Evolutionary conservation across 2,113 vertebrate species (phyloP).

Genomic region (Porphyrio hochstetteri): DNA sequence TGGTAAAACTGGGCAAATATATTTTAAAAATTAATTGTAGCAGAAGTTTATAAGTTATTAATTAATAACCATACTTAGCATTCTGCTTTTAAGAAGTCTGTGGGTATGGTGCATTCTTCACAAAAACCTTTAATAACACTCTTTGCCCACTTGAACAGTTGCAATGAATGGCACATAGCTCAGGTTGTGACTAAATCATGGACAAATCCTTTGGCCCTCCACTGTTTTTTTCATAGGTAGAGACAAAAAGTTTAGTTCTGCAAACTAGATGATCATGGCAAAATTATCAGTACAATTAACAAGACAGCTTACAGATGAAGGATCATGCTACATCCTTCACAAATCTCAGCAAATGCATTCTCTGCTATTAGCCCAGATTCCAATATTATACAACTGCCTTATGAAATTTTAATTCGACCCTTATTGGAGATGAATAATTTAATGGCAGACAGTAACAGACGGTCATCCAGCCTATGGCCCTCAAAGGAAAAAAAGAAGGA

Average conservation of each 20-base stretch:
- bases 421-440: conserved; percentile 41
- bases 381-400: not conserved
- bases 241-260: not conserved
- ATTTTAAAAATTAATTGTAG: not conserved
- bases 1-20: not conserved
- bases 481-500: not conserved
- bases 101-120: not conserved
- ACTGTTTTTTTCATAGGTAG: not conserved
- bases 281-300: not conserved
- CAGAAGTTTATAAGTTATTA: not conserved
- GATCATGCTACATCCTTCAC: not conserved
- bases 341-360: not conserved
- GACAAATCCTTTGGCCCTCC: not conserved
- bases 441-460: not conserved
- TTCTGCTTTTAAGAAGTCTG: not conserved
- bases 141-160: not conserved
- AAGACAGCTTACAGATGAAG: not conserved
- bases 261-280: not conserved
- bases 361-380: not conserved
- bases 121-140: not conserved
- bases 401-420: conserved; percentile 43
- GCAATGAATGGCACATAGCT: not conserved
- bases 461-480: not conserved
- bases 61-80: not conserved
- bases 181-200: not conserved